A percentile compares a stretch with the other conserved stretches of the same genome.
phyloP scores from a whole-genome alignment of 37 sponge, comb jelly and placozoan genomes.

The Beroe ovata region DNA sequence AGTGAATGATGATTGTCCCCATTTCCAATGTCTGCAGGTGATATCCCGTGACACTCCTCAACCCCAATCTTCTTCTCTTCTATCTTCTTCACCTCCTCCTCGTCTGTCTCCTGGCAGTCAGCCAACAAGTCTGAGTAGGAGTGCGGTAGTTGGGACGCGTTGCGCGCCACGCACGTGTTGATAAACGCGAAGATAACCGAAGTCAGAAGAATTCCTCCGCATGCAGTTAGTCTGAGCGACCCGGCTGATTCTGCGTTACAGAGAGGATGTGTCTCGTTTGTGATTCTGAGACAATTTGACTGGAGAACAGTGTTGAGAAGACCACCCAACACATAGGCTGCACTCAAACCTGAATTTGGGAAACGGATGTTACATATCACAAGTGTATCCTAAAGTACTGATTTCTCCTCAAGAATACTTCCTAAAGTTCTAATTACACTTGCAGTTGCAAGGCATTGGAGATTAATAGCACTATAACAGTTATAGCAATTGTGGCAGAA shows the following conservation, averaged over 20 bases:
- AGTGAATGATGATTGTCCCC: not conserved
- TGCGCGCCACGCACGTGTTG: conserved; percentile 19
- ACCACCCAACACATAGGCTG: not conserved
- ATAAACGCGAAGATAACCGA: not conserved
- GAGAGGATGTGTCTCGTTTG: not conserved
- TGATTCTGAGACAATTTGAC: not conserved
- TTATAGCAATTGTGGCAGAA: too few species aligned
- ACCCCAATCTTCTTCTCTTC: not conserved
- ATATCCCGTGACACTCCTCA: not conserved
- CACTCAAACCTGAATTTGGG: conserved; percentile 34
- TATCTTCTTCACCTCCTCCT: not conserved
- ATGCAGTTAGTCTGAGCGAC: not conserved
- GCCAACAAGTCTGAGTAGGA: not conserved
- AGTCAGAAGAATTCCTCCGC: not conserved
- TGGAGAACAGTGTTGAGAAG: not conserved
- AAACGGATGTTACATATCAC: too few species aligned
- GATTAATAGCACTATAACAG: too few species aligned
- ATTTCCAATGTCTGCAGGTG: not conserved
- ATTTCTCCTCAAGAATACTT: too few species aligned
- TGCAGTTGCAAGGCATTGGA: too few species aligned
- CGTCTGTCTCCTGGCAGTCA: not conserved
- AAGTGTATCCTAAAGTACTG: too few species aligned
- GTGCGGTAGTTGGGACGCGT: not conserved
- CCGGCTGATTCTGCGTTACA: not conserved
- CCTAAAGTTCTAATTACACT: too few species aligned